Base-by-base conservation (phyloP, 2,888 invertebrate genomes). In the Habroteleia sp. region DNA sequence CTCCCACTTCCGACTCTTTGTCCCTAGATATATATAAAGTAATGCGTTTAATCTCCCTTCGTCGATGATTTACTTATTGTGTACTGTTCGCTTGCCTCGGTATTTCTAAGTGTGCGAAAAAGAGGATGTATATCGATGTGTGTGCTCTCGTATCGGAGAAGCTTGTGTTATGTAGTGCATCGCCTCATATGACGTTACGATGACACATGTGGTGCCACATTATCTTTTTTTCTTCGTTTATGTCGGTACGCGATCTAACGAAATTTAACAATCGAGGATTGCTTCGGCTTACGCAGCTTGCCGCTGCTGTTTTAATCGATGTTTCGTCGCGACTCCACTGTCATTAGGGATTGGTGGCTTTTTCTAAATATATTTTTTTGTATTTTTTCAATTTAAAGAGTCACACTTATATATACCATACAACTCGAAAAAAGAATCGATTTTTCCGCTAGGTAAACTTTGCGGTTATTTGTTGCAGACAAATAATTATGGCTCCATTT, bases 1-100 rank as follows among this genome's bases (percentile, higher is more conserved):
- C 76, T 74, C 65, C 71, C 66, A 10, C 10, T 7, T 10, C 29
- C 23, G 39, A 23, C 62, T 56, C 72, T 72, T 72, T 63, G 42
- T 63, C 56, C 63, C 56, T 72, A 65, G 50, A n/a, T n/a, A 72
- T 72, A 62, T 63, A 63, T 72, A 63, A 63, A 63, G 56, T 63
- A 72, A 72, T 72, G 72, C 71, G 71, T 63, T 63, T 72, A 63
- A 72, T 72, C 63, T 74, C 63, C 63, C 60, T 68, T 63, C 68
- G 56, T 52, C 68, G 74, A 74, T 62, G 74, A 68, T 74, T 74
- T 68, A 63, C 68, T 74, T 44, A 66, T 65, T 60, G 73, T 66
- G 65, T 73, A 73, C 72, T 65, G 56, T 65, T 72, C 58, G 72
- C 72, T 72, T 65, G 71, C 71, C 71, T 63, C 71, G 63, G 50